A percentile compares a stretch with the other conserved stretches of the same genome.
These are phyloP conservation scores for Brachionus paranguensis DNA, from an alignment of 1,140 invertebrate genomes.

Conservation along the genomic window DNA sequence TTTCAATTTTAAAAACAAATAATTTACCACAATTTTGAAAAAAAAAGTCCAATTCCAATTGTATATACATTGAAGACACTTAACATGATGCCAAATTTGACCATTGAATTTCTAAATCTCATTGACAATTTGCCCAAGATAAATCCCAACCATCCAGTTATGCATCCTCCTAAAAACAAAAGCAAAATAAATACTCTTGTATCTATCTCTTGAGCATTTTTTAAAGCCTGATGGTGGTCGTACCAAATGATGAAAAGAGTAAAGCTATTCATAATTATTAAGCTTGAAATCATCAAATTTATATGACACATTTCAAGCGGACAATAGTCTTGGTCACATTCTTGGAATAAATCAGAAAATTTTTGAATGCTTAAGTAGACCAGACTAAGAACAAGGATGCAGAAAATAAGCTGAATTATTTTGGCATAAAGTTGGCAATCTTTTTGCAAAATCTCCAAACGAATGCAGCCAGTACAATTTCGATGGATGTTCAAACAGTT, in stretches of 20 bases:
- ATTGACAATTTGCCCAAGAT: neutral
- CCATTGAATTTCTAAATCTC: neutral
- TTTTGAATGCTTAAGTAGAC: neutral
- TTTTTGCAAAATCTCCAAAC: neutral
- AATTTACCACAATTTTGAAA: too few species aligned
- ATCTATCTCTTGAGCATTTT: neutral
- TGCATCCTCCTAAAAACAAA: neutral
- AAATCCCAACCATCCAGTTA: neutral
- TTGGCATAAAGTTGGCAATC: neutral
- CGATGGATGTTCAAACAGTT: neutral
- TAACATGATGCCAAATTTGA: neutral
- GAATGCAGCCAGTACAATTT: neutral
- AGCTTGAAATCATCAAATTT: neutral
- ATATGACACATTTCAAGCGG: neutral
- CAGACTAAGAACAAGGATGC: neutral
- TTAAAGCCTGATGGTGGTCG: neutral
- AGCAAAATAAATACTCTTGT: neutral
- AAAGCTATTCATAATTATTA: neutral
- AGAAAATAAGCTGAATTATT: neutral
- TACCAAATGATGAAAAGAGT: neutral
- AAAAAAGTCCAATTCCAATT: neutral
- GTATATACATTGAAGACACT: neutral
- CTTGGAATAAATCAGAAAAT: neutral
- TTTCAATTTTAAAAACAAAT: too few species aligned
- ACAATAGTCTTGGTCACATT: neutral